These are phyloP conservation scores for Eupithecia pulchellata DNA, from an alignment of 2,888 invertebrate species.

Conservation along the genomic window DNA sequence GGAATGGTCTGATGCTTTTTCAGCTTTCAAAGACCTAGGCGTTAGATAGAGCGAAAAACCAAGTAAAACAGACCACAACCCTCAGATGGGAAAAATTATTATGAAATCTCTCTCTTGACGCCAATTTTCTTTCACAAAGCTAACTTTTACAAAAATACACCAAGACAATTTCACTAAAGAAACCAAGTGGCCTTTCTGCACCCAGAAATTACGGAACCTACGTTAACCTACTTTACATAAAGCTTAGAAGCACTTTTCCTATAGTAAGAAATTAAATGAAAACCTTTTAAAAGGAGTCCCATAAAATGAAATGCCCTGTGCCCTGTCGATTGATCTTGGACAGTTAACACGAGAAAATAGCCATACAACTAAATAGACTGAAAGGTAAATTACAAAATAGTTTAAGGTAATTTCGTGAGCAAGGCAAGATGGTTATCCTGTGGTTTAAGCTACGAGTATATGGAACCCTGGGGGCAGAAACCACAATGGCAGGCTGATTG, in stretches of 20 bases:
- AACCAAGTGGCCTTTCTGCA: background rate
- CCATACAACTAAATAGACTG: background rate
- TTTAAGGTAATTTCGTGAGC: background rate
- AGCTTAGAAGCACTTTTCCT: background rate
- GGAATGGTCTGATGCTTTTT: background rate
- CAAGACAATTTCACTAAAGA: background rate
- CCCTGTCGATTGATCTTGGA: background rate
- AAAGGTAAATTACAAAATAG: slow-evolving; percentile 3
- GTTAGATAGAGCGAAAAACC: background rate
- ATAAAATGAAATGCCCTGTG: background rate
- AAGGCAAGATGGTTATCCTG: background rate
- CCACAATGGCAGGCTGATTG: background rate
- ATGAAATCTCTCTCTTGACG: too few species aligned
- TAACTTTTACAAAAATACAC: background rate
- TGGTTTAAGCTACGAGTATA: background rate
- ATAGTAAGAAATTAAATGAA: background rate
- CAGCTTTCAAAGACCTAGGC: background rate
- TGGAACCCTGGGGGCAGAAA: background rate
- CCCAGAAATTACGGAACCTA: slow-evolving; percentile 3
- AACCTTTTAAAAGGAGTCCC: background rate
- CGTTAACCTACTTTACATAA: too few species aligned
- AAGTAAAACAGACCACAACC: background rate
- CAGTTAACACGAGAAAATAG: background rate
- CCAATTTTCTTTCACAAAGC: too few species aligned
- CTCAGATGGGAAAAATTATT: background rate